Base-by-base conservation (phyloP, 2,113 vertebrate genomes). In the Manacus vitellinus region DNA sequence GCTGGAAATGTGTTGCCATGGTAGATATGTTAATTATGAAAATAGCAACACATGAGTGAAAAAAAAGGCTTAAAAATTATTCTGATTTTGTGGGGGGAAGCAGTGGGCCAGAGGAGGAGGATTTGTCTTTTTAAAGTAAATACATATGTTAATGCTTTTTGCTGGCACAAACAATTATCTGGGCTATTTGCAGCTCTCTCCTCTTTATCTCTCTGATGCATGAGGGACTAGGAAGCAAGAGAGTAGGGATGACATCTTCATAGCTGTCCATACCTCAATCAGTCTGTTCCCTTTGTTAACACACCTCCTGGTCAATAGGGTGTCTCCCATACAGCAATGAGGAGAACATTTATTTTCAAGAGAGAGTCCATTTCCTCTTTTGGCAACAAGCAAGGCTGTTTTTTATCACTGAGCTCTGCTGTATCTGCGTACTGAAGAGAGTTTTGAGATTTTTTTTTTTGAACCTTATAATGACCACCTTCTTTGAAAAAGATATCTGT, bases 1-100 rank as follows among this genome's bases (percentile, higher is more conserved):
- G 72, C 78, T 67, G 94, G 71, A 91, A 91, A 72, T 52, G 49
- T 59, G 79, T 95, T 96, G 58, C 85, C 86, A 75, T 62, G 68
- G 59, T 37, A 83, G 76, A 75, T 56, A 62, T 31, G 84, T 72
- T 89, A 85, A 93, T 94, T 94, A 80, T 75, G 83, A 49, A 91
- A 94, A 85, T 71, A 92, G 27, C 33, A 81, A 17, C 59, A 68
- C 4, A 28, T 37, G 9, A 86, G 37, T 61, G 31, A 51, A 90
- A 84, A 79, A 55, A 61, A 62, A 51, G 7, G 7, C 16, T 61
- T 73, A 25, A 63, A 43, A 27, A 9, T 70, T 43, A 7, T 83
- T 74, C 54, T 89, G 66, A 28, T 77, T 87, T 47, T n/a, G 21
- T 23, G 35, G 4, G 8, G 3, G 27, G 5, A 27, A 59, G 44